Evolutionary conservation across 2,797 vertebrate species (phyloP), one percentile per base, ranked within the genome.

Genomic region (Thaleichthys pacificus): DNA sequence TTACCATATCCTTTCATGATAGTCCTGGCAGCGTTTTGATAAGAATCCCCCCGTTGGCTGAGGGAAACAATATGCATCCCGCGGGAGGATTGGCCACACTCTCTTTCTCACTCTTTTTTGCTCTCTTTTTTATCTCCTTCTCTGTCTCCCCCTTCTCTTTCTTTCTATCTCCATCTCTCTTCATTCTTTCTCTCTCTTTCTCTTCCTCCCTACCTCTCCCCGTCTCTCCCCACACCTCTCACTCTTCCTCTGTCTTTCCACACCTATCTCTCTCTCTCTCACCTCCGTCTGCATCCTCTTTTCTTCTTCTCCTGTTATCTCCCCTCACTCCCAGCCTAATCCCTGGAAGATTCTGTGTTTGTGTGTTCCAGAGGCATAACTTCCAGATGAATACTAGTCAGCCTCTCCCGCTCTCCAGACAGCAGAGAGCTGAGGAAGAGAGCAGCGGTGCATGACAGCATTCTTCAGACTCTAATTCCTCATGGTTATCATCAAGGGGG

Each of bases 1-100:
- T 92, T 88, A 91, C 85, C 89, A 89, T 89, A 86, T 91, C 84
- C 81, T 89, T 90, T 91, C 87, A 90, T 86, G 82, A 88, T 80
- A 72, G 82, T 78, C 80, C 83, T 88, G 83, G 85, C 84, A 84
- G 79, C 72, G 68, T 86, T 87, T 86, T 83, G 85, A 90, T 90
- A 87, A 86, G 76, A 89, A 87, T 86, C 72, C 86, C 81, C 70
- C 82, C 63, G 63, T 83, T 72, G 82, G 74, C 83, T 51, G 66
- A 73, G 72, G 78, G 77, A 88, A 85, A 89, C 85, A 80, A 85
- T 82, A 77, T 81, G 82, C 77, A 84, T 86, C 84, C 75, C 75
- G 63, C 60, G 72, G 75, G 60, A 83, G 82, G 70, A 79, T 83
- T 85, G 75, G 72, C 75, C 71, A 73, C 28, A 19, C 73, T 73